A percentile compares a stretch with the other conserved stretches of the same genome.
Evolutionary conservation across 2,113 vertebrate genomes (phyloP).

Genomic region (Motacilla tschutschensis): DNA sequence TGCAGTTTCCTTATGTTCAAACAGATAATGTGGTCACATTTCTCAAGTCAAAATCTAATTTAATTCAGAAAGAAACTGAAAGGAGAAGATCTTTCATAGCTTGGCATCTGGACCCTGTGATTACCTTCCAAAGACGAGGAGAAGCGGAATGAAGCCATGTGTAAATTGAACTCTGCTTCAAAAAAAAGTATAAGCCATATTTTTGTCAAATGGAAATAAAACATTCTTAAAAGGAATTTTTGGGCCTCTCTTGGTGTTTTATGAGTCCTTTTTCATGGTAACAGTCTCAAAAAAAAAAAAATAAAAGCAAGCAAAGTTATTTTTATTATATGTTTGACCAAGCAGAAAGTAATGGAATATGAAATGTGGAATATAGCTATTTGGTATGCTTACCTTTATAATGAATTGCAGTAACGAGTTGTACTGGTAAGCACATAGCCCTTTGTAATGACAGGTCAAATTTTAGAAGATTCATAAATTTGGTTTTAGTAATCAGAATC

Average conservation of each 20-base stretch:
- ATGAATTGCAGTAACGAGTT: not conserved
- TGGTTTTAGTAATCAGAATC: not conserved
- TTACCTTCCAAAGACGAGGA: constrained; percentile 47
- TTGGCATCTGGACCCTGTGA: constrained; percentile 58
- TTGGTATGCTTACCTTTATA: constrained; percentile 25
- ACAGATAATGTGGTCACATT: constrained; percentile 60
- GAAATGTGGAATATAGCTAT: constrained; percentile 16
- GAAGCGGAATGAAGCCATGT: constrained; percentile 9
- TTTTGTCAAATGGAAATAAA: constrained; percentile 51
- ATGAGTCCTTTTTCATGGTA: constrained; percentile 19
- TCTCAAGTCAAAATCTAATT: constrained; percentile 65
- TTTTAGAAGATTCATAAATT: constrained; percentile 8
- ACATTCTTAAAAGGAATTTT: constrained; percentile 36
- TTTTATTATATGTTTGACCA: constrained; percentile 35
- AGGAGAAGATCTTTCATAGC: constrained; percentile 56
- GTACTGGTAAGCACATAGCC: not conserved
- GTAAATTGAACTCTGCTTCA: constrained; percentile 50
- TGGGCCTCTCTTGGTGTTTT: constrained; percentile 21
- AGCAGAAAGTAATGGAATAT: constrained; percentile 48
- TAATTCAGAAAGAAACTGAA: constrained; percentile 57
- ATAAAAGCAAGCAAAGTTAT: not conserved
- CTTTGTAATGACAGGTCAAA: not conserved
- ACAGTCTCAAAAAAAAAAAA: not conserved
- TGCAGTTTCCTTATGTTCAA: constrained; percentile 64
- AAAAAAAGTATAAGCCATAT: constrained; percentile 36